Evolutionary conservation across 2,888 invertebrate genomes (phyloP), one percentile per base, ranked within the genome.

Genomic region (Cataglyphis albicans): DNA sequence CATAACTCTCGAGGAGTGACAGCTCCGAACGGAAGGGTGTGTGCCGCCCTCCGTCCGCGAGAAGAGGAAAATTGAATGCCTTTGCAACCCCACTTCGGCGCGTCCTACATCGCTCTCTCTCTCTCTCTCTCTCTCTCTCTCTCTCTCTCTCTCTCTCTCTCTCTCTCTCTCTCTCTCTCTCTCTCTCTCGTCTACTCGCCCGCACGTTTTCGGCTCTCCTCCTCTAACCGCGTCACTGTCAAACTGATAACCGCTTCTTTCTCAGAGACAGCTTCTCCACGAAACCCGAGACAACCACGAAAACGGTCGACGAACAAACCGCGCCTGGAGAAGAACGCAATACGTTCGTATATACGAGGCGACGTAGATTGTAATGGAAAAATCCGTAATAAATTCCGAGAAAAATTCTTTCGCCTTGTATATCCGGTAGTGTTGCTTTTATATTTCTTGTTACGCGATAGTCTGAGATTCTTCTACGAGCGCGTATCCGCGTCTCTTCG

Each of bases 1-100:
- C 93, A 94, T 94, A 94, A 94, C 92, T 94, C 93, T 93, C 90
- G 52, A 84, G 81, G 91, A 92, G 93, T 93, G 94, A 94, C 94
- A 93, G 93, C 90, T 91, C 88, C 90, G 92, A 94, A 93, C 93
- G 93, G 94, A 94, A 94, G 93, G 93, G 92, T 92, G 93, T 90
- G 90, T 83, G 82, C 89, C 90, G 85, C 89, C 89, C 90, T 90
- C 90, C 88, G 82, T 86, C 76, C 89, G 88, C 87, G 90, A 88
- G 89, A 86, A 89, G 89, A 91, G 90, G 91, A 86, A 93, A 92
- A 93, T 93, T 92, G 92, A 93, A 92, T 92, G 91, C 91, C 91
- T 87, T 85, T 84, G 89, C 89, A 89, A 88, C 88, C 86, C 84
- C 88, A 85, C 86, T 72, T 70, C 84, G 68, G 21, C 70, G 25